Base-by-base conservation (phyloP, 2,113 vertebrate genomes). In the Falco punctatus region DNA sequence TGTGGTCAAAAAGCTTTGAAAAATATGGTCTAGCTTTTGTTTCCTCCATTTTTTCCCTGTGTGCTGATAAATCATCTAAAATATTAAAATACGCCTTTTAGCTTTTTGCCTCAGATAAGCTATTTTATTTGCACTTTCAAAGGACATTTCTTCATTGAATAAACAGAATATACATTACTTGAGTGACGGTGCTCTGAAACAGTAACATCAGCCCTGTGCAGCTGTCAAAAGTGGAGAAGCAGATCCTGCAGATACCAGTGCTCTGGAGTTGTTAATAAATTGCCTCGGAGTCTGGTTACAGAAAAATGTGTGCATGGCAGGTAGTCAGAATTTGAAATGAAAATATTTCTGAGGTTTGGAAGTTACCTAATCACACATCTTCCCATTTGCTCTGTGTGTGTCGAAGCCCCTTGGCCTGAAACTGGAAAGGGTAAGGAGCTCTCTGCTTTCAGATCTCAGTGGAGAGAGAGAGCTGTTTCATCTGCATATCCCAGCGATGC, bases 261-360 rank as follows among this genome's bases (percentile, higher is more conserved):
- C 88, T 87, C 85, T 78, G 67, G 86, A 96, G 82, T 64, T 91
- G 77, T 62, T 95, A 95, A 91, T 93, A 87, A 90, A 67, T 94
- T 92, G 88, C 70, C 92, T 95, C 13, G 0, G 74, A 96, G 90
- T 75, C 27, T 86, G 16, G n/a, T 78, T 72, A 57, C 18, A 58
- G 88, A 93, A 90, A 84, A 77, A 64, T 62, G 32, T 30, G 67
- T 92, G 81, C 40, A 13, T 92, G 94, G 86, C 69, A 94, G 92
- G 91, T 85, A 92, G 75, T 67, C 91, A 81, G 77, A 93, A 85
- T 81, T 35, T 82, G 85, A 95, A 88, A 94, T 59, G 84, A 79
- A 89, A 86, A 81, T 65, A 51, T 94, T 92, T 84, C 93, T 94
- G 88, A 88, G 77, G 91, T 74, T 92, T 80, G 58, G 72, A 57